phyloP scores from a whole-genome alignment of 2,797 vertebrate genomes.

The Argyrosomus regius region DNA sequence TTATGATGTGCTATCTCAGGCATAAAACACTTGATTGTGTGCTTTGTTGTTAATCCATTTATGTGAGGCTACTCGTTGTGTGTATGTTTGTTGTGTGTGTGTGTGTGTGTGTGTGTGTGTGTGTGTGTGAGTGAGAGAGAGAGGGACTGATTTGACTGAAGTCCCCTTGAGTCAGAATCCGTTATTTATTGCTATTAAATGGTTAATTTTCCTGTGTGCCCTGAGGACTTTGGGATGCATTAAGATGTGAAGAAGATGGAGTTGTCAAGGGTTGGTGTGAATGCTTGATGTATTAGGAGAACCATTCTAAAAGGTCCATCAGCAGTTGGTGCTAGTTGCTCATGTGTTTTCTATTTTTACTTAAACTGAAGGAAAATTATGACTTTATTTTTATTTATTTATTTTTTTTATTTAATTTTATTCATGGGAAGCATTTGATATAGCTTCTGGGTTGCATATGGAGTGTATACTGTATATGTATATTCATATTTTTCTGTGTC shows the following conservation, averaged over 20 bases:
- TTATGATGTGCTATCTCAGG: slow-evolving; percentile 40
- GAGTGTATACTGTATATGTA: not conserved
- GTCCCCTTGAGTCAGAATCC: slow-evolving; percentile 77
- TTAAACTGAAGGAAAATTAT: slow-evolving; percentile 36
- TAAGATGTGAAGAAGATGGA: slow-evolving; percentile 80
- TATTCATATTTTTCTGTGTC: not conserved
- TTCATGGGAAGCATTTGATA: not conserved
- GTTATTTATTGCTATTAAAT: slow-evolving; percentile 88
- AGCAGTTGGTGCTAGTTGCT: slow-evolving; percentile 37
- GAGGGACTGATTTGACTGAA: slow-evolving; percentile 73
- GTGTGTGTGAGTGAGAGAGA: slow-evolving; percentile 22
- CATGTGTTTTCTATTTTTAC: slow-evolving; percentile 35
- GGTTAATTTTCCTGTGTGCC: slow-evolving; percentile 83
- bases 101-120: slow-evolving; percentile 14
- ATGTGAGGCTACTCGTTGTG: slow-evolving; percentile 20
- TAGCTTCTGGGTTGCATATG: not conserved
- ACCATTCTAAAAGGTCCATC: slow-evolving; percentile 60
- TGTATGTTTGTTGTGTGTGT: too few species aligned
- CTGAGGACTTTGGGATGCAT: slow-evolving; percentile 80
- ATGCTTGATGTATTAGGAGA: slow-evolving; percentile 78
- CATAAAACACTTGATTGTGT: slow-evolving; percentile 66
- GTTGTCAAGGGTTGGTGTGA: slow-evolving; percentile 72
- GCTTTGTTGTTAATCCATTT: slow-evolving; percentile 41
- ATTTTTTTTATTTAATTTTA: slow-evolving; percentile 25
- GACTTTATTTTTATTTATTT: not conserved